Conservation (phyloP, 2,113 vertebrate species). For the Boulengeromyrus knoepffleri region DNA sequence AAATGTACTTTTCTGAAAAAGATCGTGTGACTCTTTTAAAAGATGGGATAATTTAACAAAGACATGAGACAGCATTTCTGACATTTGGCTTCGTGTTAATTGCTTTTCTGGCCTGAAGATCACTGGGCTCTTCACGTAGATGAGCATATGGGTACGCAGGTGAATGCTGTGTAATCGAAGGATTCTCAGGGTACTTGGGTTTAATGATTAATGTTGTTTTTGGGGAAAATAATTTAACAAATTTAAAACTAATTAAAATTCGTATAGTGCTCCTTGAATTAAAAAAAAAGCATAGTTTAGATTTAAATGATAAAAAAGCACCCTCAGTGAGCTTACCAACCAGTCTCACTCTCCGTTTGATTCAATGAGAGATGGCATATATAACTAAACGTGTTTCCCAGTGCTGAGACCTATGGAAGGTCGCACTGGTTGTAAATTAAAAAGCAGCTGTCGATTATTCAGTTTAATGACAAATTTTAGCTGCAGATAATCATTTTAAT, state of each 20-base stretch:
- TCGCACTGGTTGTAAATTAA: not conserved
- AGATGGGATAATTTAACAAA: not conserved
- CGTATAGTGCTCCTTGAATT: not conserved
- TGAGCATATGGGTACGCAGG: not conserved
- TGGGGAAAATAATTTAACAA: not conserved
- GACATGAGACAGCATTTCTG: not conserved
- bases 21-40: not conserved
- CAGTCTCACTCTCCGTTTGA: not conserved
- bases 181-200: not conserved
- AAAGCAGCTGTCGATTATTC: slow-evolving; percentile 8
- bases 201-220: not conserved
- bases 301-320: not conserved
- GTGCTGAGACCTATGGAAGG: not conserved
- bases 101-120: not conserved
- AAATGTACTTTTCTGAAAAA: not conserved
- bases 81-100: not conserved
- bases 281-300: not conserved
- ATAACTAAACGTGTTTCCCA: not conserved
- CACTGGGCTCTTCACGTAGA: not conserved
- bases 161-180: not conserved
- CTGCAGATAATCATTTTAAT: not conserved
- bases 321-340: not conserved
- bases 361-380: not conserved
- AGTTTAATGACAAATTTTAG: not conserved
- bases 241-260: not conserved